Conservation (phyloP, 2,888 invertebrate species). For the Dorcus hopei region DNA sequence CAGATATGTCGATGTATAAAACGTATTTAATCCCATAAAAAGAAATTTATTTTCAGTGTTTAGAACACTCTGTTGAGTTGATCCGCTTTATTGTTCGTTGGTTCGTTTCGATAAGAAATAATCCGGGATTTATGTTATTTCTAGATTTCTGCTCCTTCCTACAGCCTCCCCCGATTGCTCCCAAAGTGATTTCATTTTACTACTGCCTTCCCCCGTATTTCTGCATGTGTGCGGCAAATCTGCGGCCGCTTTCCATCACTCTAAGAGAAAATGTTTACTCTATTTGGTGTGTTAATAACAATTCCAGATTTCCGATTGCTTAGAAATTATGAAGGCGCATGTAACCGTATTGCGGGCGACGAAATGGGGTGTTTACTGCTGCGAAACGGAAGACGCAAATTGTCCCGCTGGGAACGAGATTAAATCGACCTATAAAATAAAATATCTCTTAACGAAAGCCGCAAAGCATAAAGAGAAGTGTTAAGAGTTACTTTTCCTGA, state of each 20-base stretch:
- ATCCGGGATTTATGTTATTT: conserved; percentile 51
- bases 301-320: too few relatives aligned
- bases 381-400: conserved; percentile 29
- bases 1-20: too few relatives aligned
- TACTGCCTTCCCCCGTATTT: neutral
- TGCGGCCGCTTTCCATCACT: too few relatives aligned
- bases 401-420: conserved; percentile 33
- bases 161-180: conserved; percentile 1
- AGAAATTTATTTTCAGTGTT: neutral
- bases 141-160: conserved; percentile 32
- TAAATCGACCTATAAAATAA: conserved; percentile 23
- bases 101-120: conserved; percentile 47
- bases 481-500: too few relatives aligned
- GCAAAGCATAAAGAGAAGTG: too few relatives aligned
- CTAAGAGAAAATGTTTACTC: too few relatives aligned
- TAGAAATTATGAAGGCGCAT: neutral
- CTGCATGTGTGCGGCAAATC: neutral
- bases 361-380: conserved; percentile 31
- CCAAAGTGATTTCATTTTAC: neutral
- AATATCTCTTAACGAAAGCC: too few relatives aligned
- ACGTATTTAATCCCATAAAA: neutral
- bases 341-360: conserved; percentile 6
- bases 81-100: conserved; percentile 49
- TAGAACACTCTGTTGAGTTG: conserved; percentile 19
- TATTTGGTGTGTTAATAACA: too few relatives aligned